Evolutionary conservation across 2,797 vertebrate genomes (phyloP).

Genomic region (Scyliorhinus canicula): DNA sequence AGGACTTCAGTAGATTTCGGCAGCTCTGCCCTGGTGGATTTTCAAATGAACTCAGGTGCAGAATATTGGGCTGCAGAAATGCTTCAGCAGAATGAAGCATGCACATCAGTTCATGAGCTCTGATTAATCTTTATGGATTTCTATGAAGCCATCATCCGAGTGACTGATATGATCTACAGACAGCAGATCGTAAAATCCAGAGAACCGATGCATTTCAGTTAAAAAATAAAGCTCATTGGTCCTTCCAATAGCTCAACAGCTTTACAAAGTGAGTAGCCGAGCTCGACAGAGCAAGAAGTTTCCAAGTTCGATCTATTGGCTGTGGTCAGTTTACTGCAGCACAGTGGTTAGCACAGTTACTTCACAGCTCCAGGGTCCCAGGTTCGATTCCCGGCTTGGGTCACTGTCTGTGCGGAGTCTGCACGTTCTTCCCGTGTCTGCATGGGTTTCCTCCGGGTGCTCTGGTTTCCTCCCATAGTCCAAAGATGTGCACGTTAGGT

Average conservation of each 20-base stretch:
- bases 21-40: background rate
- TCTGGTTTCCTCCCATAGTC: too few species aligned
- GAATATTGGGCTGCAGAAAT: constrained; percentile 51
- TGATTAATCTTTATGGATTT: constrained; percentile 39
- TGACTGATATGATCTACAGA: background rate
- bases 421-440: too few species aligned
- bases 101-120: background rate
- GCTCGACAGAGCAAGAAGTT: background rate
- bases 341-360: too few species aligned
- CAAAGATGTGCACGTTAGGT: too few species aligned
- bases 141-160: constrained; percentile 46
- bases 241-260: background rate
- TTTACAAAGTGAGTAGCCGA: background rate
- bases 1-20: background rate
- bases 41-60: constrained; percentile 27
- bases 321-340: background rate
- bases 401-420: too few species aligned
- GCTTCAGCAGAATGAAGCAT: constrained; percentile 44
- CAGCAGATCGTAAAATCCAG: background rate
- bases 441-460: too few species aligned
- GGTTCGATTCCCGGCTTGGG: too few species aligned
- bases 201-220: background rate
- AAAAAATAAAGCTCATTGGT: background rate
- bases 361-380: too few species aligned
- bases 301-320: background rate